phyloP scores from a whole-genome alignment of 2,888 invertebrate genomes.

The Aelia acuminata region DNA sequence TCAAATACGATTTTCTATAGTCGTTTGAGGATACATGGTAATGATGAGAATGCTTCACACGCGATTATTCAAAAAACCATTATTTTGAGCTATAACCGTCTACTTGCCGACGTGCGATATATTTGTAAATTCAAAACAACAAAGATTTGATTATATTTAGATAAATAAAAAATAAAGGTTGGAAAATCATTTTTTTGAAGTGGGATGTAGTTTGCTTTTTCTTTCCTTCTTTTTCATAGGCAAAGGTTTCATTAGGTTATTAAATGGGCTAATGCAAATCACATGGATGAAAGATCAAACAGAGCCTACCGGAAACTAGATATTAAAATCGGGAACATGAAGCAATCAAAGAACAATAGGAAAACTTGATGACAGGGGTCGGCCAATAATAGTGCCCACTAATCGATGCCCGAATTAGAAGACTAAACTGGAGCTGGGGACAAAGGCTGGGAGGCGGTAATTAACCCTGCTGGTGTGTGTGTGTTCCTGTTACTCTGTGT shows the following conservation, averaged over 20 bases:
- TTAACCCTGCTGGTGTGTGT: not conserved
- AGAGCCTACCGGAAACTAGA: not conserved
- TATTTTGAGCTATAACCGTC: no score
- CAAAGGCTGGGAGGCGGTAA: not conserved
- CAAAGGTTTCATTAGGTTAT: not conserved
- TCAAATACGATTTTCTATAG: no score
- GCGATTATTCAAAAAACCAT: no score
- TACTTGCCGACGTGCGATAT: no score
- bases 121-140: no score
- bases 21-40: no score
- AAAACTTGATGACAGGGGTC: not conserved
- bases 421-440: not conserved
- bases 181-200: not conserved
- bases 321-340: not conserved
- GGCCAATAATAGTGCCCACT: not conserved
- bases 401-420: not conserved
- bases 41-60: no score
- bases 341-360: conserved; percentile 6
- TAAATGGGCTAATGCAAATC: not conserved
- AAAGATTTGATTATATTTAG: not conserved
- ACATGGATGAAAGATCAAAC: not conserved
- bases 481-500: not conserved
- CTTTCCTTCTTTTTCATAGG: not conserved
- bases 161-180: not conserved
- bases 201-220: not conserved